Conservation (phyloP, 2,113 vertebrate genomes). For the Erpornis zantholeuca region DNA sequence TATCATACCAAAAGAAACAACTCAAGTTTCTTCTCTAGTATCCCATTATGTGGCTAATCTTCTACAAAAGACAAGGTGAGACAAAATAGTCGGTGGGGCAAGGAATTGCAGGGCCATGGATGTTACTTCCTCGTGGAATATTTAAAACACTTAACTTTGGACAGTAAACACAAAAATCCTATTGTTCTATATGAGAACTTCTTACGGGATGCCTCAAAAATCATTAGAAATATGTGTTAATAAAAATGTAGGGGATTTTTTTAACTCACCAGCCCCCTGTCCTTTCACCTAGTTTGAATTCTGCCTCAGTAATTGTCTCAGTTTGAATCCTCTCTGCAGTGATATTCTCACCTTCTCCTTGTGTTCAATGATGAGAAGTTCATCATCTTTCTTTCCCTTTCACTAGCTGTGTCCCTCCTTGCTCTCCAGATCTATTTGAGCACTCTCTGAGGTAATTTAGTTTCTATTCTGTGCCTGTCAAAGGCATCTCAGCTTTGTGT, state of each 20-base stretch:
- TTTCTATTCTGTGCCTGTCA: not conserved
- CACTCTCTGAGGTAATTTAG: not conserved
- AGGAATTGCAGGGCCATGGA: not conserved
- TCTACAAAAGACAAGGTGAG: not conserved
- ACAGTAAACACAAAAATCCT: not conserved
- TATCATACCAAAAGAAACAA: not conserved
- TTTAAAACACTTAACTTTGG: not conserved
- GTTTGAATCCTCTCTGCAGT: not conserved
- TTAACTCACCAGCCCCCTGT: accelerated
- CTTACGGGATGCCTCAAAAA: accelerated
- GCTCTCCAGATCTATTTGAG: not conserved
- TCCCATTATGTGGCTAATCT: not conserved
- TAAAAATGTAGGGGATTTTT: not conserved
- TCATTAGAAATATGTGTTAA: not conserved
- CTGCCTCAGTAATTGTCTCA: not conserved
- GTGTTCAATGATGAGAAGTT: not conserved
- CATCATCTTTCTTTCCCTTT: not conserved
- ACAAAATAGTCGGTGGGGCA: not conserved
- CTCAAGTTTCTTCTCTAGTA: not conserved
- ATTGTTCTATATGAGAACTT: not conserved
- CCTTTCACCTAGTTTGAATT: not conserved
- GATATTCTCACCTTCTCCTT: not conserved
- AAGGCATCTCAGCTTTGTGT: not conserved
- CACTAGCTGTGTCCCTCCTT: not conserved
- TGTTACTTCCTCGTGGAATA: not conserved